Evolutionary conservation across 2,113 vertebrate genomes (phyloP), one percentile per base, ranked within the genome.

Genomic region (Oreotrochilus melanogaster): DNA sequence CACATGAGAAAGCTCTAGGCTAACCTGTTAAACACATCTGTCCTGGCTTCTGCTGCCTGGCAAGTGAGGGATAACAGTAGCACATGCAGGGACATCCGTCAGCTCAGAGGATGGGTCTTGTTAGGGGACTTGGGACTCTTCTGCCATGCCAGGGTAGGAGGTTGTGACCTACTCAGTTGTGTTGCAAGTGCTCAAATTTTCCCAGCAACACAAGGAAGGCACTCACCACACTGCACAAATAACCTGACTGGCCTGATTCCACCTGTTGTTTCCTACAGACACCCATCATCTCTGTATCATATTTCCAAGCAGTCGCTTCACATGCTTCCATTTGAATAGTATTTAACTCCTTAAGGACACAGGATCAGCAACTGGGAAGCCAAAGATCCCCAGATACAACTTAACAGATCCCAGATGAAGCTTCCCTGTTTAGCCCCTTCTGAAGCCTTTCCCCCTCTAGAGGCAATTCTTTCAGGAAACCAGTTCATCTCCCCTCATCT

Each of bases 281-380:
- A 89, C 47, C 42, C 66, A 73, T 22, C 58, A 69, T 21, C 57
- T 66, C 42, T 0, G 0, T 45, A 56, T 89, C 54, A 2, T n/a
- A 51, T 89, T 95, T 79, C 83, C 69, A 76, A 80, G 33, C 5
- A 19, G 39, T 67, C 66, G 23, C 53, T 89, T 84, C 61, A 69
- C 39, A 43, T 50, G 57, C 17, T 91, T 69, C 53, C 45, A 58
- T 87, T 10, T 70, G 69, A 95, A 60, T 16, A 72, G 30, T 39
- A 53, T 87, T 92, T 96, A 94, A 89, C 80, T 79, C 89, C 70
- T 93, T 79, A 60, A 58, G 31, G 66, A 50, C 56, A 61, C 6
- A 50, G 45, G 50, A 89, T 64, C 33, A 81, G 45, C 78, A 93
- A 73, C 70, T 69, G 28, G 28, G 45, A 73, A 87, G 54, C 39